Conservation (phyloP, 2,113 vertebrate species). For the Gymnarchus niloticus region DNA sequence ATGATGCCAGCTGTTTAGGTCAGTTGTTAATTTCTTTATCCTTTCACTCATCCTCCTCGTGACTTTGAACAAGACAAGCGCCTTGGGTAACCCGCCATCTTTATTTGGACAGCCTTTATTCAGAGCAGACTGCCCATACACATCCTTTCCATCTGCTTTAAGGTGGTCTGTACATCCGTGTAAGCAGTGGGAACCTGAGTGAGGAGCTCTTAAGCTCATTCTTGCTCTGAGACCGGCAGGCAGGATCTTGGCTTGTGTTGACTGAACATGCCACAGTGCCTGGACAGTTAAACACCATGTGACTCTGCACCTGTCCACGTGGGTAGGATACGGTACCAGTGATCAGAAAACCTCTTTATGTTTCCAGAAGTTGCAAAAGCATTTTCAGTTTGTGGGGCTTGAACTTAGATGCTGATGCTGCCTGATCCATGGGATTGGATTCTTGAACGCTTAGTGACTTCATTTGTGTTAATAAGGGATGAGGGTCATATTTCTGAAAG, state of each 20-base stretch:
- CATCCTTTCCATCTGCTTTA: background rate
- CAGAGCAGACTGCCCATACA: background rate
- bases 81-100: background rate
- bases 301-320: background rate
- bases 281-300: background rate
- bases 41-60: background rate
- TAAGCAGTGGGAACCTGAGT: background rate
- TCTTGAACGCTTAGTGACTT: background rate
- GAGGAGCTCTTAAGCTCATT: background rate
- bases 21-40: background rate
- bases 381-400: background rate
- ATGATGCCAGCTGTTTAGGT: background rate
- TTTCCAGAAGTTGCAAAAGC: background rate
- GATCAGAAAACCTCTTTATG: background rate
- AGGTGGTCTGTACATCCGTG: background rate
- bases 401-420: background rate
- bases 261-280: background rate
- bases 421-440: background rate
- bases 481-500: constrained; percentile 36
- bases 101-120: background rate
- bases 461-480: background rate
- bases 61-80: background rate
- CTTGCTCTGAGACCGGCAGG: background rate
- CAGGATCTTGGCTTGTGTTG: background rate
- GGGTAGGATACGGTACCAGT: background rate